Conservation (phyloP, 2,797 vertebrate genomes). For the Saxicola maurus region DNA sequence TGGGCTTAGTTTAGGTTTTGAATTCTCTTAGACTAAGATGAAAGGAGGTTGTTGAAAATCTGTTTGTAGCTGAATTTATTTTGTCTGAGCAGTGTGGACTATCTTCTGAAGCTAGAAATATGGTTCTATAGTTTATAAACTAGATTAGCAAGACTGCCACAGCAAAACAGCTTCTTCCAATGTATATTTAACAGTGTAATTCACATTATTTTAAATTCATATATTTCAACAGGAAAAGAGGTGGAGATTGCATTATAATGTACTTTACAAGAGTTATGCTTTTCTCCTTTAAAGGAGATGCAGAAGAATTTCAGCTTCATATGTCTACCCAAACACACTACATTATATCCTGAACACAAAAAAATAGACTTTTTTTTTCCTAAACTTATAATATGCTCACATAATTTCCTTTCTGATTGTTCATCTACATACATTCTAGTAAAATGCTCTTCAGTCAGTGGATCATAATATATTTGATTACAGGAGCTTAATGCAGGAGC, state of each 20-base stretch:
- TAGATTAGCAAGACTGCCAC: background rate
- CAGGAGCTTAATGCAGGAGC: background rate
- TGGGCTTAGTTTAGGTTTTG: background rate
- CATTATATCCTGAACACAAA: background rate
- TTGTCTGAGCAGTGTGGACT: background rate
- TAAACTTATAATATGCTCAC: background rate
- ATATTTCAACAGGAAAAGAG: background rate
- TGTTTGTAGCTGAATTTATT: background rate
- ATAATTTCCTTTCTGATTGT: background rate
- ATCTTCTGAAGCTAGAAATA: background rate
- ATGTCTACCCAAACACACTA: background rate
- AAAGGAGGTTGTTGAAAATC: background rate
- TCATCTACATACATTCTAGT: background rate
- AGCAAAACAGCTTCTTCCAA: background rate
- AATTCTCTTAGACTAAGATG: background rate
- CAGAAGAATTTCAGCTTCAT: background rate
- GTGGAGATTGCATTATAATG: background rate
- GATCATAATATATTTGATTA: slow-evolving; percentile 3
- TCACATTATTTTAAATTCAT: background rate
- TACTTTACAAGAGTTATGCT: background rate
- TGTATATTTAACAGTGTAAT: background rate
- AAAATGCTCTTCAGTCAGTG: background rate
- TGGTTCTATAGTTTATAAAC: background rate
- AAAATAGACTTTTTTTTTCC: background rate
- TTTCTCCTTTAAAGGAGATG: background rate